Base-by-base conservation (phyloP, 2,888 invertebrate species). In the Rhamphomyia laevipes region DNA sequence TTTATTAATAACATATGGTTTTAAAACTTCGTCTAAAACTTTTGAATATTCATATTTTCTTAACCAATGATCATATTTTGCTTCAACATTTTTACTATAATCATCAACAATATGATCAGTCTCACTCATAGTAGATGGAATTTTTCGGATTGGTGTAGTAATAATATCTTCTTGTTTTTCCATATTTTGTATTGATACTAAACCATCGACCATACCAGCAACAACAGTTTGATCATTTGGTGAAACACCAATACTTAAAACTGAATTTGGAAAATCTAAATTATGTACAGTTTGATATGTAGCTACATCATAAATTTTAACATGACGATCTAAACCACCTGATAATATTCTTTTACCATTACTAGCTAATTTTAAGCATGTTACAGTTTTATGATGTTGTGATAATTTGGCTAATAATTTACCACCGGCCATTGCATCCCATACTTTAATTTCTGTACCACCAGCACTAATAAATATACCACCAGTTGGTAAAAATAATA, bases 301-400 rank as follows among this genome's bases (percentile, higher is more conserved):
- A 30, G 82, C 77, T 30, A 89, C 76, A 65, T 95, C 94, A 68
- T 91, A 93, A 55, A 96, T 80, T 72, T 94, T 95, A 0, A 95
- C 86, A 72, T 93, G 92, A 54, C 90, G 81, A 68, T 99, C 97
- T 49, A 97, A 74, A 4, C 93, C 90, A 1, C 86, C 91, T 0
- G 95, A 93, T 58, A 96, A 68, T 17, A 97, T 74, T 60, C 90
- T 78, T 55, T 81, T 84, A 21, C 86, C 86, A 62, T 87, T 81
- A 41, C 84, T 85, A 21, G 88, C 88, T 53, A 95, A 76, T 55
- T 81, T 75, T 45, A 97, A 67, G 55, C 87, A 85, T 0, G 94
- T 97, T 1, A 97, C 83, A 0, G 95, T 92, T 74, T 97, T 97
- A 68, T 95, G 93, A 70, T 99, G 97, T 59, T 91, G 86, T 3